These are phyloP conservation scores for Leptoteleia sp. DNA, from an alignment of 1,140 invertebrate species.

Conservation along the genomic window DNA sequence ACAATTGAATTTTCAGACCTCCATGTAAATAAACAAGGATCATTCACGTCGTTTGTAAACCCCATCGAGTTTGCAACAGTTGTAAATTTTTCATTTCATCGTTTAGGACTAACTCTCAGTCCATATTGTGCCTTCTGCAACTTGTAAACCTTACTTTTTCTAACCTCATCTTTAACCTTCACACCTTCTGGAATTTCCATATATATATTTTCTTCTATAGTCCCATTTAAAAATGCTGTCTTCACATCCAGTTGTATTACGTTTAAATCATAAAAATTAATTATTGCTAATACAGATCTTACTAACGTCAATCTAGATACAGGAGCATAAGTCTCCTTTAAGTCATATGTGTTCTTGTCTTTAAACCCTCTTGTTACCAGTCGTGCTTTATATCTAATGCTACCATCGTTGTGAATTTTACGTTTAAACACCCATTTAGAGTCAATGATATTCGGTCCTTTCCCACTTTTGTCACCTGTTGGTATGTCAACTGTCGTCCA, in stretches of 20 bases:
- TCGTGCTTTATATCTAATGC: too few relatives aligned
- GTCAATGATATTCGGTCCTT: constrained; percentile 19
- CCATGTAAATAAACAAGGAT: background rate
- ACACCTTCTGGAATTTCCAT: too few relatives aligned
- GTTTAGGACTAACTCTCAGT: background rate
- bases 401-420: too few relatives aligned
- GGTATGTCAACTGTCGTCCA: constrained; percentile 7
- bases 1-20: background rate
- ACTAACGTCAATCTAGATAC: too few relatives aligned
- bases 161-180: background rate
- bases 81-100: background rate
- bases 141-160: background rate
- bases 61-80: background rate
- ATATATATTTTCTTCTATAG: too few relatives aligned
- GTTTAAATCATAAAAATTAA: too few relatives aligned
- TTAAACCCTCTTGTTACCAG: too few relatives aligned
- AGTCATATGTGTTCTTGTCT: too few relatives aligned
- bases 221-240: too few relatives aligned
- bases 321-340: too few relatives aligned
- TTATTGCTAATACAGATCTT: too few relatives aligned
- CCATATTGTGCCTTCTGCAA: background rate
- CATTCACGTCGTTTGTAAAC: background rate
- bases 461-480: background rate
- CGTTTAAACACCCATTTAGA: constrained; percentile 21
- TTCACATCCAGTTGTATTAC: too few relatives aligned